Percentiles rank a stretch among this genome's conserved stretches.
phyloP scores from a whole-genome alignment of 2,888 invertebrate species.

The Eupithecia inturbata region DNA sequence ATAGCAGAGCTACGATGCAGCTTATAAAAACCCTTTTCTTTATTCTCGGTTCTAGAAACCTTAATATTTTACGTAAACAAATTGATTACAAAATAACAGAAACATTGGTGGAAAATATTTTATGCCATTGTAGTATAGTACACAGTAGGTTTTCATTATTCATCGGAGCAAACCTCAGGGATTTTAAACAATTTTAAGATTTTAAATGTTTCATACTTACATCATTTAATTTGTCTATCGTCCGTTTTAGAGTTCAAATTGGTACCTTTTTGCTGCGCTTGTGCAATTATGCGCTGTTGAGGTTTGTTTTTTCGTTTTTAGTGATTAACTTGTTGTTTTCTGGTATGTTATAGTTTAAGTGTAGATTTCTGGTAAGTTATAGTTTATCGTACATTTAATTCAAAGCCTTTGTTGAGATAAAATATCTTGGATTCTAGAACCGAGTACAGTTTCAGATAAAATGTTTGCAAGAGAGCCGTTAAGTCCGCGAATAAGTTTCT shows the following conservation, averaged over 20 bases:
- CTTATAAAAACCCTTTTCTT: background rate
- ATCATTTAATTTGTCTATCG: too few species aligned
- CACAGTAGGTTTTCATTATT: too few species aligned
- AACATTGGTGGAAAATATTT: too few species aligned
- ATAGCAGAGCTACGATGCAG: background rate
- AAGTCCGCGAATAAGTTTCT: background rate
- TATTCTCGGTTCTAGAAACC: background rate
- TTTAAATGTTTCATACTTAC: too few species aligned
- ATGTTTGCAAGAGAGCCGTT: conserved; percentile 29
- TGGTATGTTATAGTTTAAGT: background rate
- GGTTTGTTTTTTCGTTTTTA: background rate
- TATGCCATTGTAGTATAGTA: too few species aligned
- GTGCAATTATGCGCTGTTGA: background rate
- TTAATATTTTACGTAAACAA: too few species aligned
- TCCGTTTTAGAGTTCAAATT: too few species aligned
- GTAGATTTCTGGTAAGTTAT: background rate
- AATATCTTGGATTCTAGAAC: background rate
- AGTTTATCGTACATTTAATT: too few species aligned
- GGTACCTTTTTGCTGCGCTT: background rate
- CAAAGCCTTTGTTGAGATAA: background rate
- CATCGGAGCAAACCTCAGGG: too few species aligned
- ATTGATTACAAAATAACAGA: too few species aligned
- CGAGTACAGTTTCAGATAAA: background rate
- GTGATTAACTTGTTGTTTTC: background rate
- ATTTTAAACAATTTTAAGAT: too few species aligned